These are phyloP conservation scores for Nemopilema nomurai DNA, from an alignment of 30 jellyfish, hydroid and myxozoan genomes.

Conservation along the genomic window DNA sequence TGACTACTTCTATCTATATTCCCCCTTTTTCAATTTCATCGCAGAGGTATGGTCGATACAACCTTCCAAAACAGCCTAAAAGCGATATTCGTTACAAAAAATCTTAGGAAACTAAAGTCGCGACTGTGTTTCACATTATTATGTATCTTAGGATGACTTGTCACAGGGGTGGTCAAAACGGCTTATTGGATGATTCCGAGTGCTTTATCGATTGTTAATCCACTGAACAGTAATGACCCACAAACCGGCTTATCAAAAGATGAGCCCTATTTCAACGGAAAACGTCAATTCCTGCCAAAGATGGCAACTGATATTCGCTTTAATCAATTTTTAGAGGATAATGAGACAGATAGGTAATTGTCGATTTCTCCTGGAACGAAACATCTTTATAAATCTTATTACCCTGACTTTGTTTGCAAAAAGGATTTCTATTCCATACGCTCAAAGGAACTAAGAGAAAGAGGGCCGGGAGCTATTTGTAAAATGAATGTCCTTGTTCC, in stretches of 20 bases:
- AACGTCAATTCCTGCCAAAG: conserved; percentile 15
- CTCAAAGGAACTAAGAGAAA: background rate
- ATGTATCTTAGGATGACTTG: background rate
- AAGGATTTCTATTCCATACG: background rate
- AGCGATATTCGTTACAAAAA: too few species aligned
- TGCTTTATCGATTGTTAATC: conserved; percentile 12
- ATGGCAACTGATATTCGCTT: conserved; percentile 20
- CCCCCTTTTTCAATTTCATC: too few species aligned
- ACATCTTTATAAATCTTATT: conserved; percentile 4
- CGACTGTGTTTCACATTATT: background rate
- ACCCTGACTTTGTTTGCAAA: background rate
- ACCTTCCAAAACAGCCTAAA: too few species aligned
- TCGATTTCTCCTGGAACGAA: conserved; percentile 25
- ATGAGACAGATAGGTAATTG: conserved; percentile 1
- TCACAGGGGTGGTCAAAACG: conserved; percentile 40
- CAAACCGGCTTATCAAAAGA: conserved; percentile 5
- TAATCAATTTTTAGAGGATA: conserved; percentile 15
- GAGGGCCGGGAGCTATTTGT: background rate
- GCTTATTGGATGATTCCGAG: conserved; percentile 9
- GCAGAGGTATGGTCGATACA: too few species aligned
- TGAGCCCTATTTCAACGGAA: conserved; percentile 30
- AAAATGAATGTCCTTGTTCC: conserved; percentile 9
- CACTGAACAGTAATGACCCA: conserved; percentile 5
- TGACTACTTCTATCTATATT: too few species aligned
- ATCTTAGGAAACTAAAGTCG: too few species aligned